Percentiles rank a stretch among this genome's conserved stretches.
Evolutionary conservation across 2,888 invertebrate genomes (phyloP).

Genomic region (Digitonthophagus gazella): DNA sequence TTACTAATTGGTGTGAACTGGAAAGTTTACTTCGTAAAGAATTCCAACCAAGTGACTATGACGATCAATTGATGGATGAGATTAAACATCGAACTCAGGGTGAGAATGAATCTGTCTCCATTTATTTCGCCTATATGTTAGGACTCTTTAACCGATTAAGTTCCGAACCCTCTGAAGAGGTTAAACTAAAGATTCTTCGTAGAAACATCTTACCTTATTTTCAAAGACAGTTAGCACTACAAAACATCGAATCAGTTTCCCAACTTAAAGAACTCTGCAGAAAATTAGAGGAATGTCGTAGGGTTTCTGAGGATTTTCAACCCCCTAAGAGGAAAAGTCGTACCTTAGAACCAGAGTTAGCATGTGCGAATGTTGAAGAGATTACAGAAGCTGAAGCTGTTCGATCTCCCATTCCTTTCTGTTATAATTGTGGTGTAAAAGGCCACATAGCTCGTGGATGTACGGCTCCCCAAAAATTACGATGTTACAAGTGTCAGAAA

Average conservation of each 20-base stretch:
- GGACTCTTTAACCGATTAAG: constrained; percentile 13
- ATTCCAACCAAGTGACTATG: constrained; percentile 32
- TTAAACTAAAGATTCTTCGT: constrained; percentile 10
- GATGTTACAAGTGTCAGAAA: not conserved
- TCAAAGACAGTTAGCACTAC: constrained; percentile 14
- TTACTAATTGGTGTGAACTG: constrained; percentile 23
- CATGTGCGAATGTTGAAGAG: constrained; percentile 9
- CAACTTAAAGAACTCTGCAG: constrained; percentile 25
- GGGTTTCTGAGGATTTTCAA: constrained; percentile 19
- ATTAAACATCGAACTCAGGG: constrained; percentile 34
- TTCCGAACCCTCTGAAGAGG: not conserved
- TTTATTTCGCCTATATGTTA: constrained; percentile 20
- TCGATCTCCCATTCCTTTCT: not conserved
- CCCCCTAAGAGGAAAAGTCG: constrained; percentile 1
- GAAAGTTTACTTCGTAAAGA: constrained; percentile 22
- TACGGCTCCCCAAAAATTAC: not conserved
- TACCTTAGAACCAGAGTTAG: constrained; percentile 27
- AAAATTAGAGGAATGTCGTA: constrained; percentile 20
- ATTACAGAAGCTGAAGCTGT: not conserved
- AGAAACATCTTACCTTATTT: constrained; percentile 16
- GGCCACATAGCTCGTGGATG: constrained; percentile 2
- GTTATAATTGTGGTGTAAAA: constrained; percentile 4
- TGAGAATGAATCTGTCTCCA: constrained; percentile 32
- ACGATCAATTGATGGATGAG: constrained; percentile 34
- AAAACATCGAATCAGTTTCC: not conserved